Base-by-base conservation (phyloP, 2,113 vertebrate genomes). In the Sprattus sprattus region DNA sequence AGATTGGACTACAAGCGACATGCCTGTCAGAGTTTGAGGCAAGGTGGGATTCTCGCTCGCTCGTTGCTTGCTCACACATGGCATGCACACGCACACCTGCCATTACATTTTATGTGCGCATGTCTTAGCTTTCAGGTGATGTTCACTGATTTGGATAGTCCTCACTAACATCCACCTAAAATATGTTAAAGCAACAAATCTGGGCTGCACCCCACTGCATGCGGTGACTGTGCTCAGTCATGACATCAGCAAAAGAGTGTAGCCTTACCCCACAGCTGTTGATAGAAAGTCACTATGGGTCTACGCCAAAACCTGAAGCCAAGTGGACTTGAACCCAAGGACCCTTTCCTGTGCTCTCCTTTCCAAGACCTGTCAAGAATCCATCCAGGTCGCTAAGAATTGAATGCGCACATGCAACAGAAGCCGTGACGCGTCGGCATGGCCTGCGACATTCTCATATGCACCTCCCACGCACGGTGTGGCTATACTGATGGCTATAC, bases 11-110 rank as follows among this genome's bases (percentile, higher is more conserved):
- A 93, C 71, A 89, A 92, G 84, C 91, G 93, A 47, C 91, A 88
- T 85, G 93, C 92, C 78, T 95, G 92, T 86, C 91, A 93, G 86
- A 94, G 92, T 85, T 91, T 95, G 84, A 91, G 92, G 89, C 89
- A 94, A 95, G 94, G 94, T 95, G 92, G 85, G 94, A 86, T 25
- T 81, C 45, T 20, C 22, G 54, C 54, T 0, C 60, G 84, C 57
- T 71, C 28, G 6, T 25, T 82, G 54, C 60, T 47, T 25, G n/a
- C 81, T 81, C 46, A 85, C 54, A 44, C 20, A 83, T 2, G 1
- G 54, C 60, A 57, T 25, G n/a, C 71, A 47, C 47, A 60, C 67
- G 45, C 4, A 20, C 50, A 78, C 6, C 3, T 78, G 9, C 25
- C 71, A 39, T 78, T 28, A 6, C 1, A 13, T 32, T 78, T 3